Evolutionary conservation across 2,888 invertebrate genomes (phyloP).

Genomic region (Deilephila elpenor): DNA sequence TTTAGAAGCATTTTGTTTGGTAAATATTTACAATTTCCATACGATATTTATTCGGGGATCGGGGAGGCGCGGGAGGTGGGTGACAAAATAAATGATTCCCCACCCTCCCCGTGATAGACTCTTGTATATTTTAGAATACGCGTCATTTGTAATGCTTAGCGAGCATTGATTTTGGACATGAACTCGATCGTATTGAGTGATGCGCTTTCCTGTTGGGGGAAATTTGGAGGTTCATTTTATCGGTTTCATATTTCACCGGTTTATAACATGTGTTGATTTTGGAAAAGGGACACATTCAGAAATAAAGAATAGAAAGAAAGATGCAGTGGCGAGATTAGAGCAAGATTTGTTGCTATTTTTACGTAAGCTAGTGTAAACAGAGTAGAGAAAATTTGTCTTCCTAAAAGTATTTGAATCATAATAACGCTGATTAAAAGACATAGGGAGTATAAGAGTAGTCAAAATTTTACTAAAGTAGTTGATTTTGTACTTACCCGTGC

Average conservation of each 20-base stretch:
- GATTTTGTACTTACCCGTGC: too few species aligned
- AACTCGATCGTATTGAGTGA: not conserved
- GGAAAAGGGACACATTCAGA: too few species aligned
- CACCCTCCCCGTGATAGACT: slow-evolving; percentile 2
- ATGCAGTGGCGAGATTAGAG: too few species aligned
- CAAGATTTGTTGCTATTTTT: too few species aligned
- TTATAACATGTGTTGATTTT: too few species aligned
- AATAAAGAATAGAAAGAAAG: too few species aligned
- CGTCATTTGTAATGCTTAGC: slow-evolving; percentile 21
- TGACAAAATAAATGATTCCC: slow-evolving; percentile 20
- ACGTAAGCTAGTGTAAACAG: too few species aligned
- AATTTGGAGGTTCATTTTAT: slow-evolving; percentile 2
- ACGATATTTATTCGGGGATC: slow-evolving; percentile 5
- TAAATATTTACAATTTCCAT: slow-evolving; percentile 18
- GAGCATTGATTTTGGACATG: slow-evolving; percentile 14
- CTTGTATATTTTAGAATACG: slow-evolving; percentile 21
- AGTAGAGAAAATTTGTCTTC: too few species aligned
- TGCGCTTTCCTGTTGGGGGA: not conserved
- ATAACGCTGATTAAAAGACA: too few species aligned
- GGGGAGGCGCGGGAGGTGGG: not conserved
- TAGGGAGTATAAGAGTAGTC: too few species aligned
- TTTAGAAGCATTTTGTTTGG: slow-evolving; percentile 9
- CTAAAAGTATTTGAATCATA: too few species aligned
- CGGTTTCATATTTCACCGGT: not conserved
- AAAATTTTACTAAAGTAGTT: too few species aligned